phyloP scores from a whole-genome alignment of 23 tunicate species.

The Ascidia mentula region DNA sequence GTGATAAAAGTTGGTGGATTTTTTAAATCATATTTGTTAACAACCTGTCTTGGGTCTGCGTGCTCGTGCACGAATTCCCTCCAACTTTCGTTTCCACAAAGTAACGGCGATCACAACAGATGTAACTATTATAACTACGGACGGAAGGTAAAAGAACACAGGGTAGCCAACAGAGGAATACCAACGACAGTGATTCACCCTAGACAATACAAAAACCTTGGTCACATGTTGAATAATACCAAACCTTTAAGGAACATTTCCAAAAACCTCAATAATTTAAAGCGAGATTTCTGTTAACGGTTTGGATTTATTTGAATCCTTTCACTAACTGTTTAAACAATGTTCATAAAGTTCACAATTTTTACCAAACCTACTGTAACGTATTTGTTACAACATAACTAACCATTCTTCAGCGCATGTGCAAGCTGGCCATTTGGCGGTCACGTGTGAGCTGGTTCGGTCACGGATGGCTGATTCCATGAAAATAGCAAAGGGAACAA shows the following conservation, averaged over 20 bases:
- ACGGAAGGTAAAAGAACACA: conserved; percentile 16
- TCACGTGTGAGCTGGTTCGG: conserved; percentile 1
- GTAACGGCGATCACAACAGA: conserved; percentile 1
- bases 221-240: too few relatives aligned
- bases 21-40: too few relatives aligned
- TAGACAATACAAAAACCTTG: too few relatives aligned
- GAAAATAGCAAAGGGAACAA: neutral
- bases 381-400: neutral
- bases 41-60: neutral
- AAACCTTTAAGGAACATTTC: too few relatives aligned
- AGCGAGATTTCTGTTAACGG: too few relatives aligned
- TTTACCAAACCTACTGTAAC: neutral
- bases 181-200: conserved; percentile 19
- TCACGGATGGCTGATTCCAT: conserved; percentile 5
- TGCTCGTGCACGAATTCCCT: neutral
- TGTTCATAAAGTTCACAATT: too few relatives aligned
- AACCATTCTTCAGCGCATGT: neutral
- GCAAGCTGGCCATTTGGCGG: conserved; percentile 10
- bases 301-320: too few relatives aligned
- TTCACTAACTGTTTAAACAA: too few relatives aligned
- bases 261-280: too few relatives aligned
- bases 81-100: conserved; percentile 15
- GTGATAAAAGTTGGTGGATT: too few relatives aligned
- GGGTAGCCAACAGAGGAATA: conserved; percentile 9
- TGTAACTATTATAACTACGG: neutral